These are phyloP conservation scores for Kryptolebias marmoratus DNA, from an alignment of 2,113 vertebrate genomes.

Conservation along the genomic window DNA sequence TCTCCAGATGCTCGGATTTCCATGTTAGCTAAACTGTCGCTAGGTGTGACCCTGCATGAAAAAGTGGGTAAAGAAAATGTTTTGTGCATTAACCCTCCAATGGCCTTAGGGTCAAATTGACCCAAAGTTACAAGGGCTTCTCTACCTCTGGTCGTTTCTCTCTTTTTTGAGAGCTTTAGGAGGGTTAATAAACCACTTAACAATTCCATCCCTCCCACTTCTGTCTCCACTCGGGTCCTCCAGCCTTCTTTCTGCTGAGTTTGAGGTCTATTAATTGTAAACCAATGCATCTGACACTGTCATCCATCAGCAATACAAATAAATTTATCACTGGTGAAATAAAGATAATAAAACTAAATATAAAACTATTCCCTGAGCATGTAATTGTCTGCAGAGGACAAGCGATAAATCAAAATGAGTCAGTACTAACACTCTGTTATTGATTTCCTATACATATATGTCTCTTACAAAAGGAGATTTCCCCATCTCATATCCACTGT, in stretches of 20 bases:
- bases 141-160: too few relatives aligned
- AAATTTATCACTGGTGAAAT: not conserved
- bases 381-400: conserved; percentile 5
- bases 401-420: conserved; percentile 42
- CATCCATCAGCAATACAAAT: not conserved
- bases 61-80: too few relatives aligned
- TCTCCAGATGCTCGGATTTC: too few relatives aligned
- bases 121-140: not conserved
- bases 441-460: conserved; percentile 63
- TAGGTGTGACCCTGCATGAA: too few relatives aligned
- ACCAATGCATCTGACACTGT: not conserved
- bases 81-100: too few relatives aligned
- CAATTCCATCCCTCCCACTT: not conserved
- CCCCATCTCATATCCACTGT: conserved; percentile 63
- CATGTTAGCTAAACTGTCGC: too few relatives aligned
- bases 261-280: not conserved
- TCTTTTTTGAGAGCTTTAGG: too few relatives aligned
- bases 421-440: conserved; percentile 38
- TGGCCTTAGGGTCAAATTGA: not conserved
- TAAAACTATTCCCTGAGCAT: not conserved
- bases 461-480: conserved; percentile 49
- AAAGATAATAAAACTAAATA: not conserved
- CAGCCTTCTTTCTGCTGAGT: not conserved
- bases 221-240: not conserved
- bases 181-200: not conserved